Percentiles rank a stretch among this genome's conserved stretches.
Conservation (phyloP, 2,113 vertebrate genomes). For the human region DNA sequence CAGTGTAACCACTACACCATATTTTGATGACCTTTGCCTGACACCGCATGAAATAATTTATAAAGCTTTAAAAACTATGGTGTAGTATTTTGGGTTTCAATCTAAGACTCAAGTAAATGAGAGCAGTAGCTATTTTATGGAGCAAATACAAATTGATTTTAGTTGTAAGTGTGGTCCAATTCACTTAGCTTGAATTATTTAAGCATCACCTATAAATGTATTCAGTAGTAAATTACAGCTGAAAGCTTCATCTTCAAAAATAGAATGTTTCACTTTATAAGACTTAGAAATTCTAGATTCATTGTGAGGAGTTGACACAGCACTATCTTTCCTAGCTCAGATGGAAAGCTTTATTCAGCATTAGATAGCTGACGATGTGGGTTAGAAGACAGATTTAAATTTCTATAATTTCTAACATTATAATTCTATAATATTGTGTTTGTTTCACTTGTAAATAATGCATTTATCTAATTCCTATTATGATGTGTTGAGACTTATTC, state of each 20-base stretch:
- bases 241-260: conserved; percentile 5
- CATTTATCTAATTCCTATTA: not conserved
- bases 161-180: conserved; percentile 29
- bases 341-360: not conserved
- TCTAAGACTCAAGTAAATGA: not conserved
- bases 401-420: not conserved
- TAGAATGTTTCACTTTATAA: not conserved
- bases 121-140: not conserved
- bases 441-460: not conserved
- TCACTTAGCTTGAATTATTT: conserved; percentile 64
- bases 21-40: not conserved
- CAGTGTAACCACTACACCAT: not conserved
- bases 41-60: conserved; percentile 50
- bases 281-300: not conserved
- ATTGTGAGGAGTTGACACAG: not conserved
- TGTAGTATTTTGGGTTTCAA: conserved; percentile 29
- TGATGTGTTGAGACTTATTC: not conserved
- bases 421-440: not conserved
- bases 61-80: conserved; percentile 16
- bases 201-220: conserved; percentile 37
- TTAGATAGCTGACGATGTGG: not conserved
- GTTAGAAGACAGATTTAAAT: not conserved
- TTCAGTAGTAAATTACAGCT: conserved; percentile 40
- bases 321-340: not conserved
- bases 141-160: conserved; percentile 59